A percentile compares a stretch with the other conserved stretches of the same genome.
Evolutionary conservation across 2,888 invertebrate genomes (phyloP).

Genomic region (Drosophila nigritarsus): DNA sequence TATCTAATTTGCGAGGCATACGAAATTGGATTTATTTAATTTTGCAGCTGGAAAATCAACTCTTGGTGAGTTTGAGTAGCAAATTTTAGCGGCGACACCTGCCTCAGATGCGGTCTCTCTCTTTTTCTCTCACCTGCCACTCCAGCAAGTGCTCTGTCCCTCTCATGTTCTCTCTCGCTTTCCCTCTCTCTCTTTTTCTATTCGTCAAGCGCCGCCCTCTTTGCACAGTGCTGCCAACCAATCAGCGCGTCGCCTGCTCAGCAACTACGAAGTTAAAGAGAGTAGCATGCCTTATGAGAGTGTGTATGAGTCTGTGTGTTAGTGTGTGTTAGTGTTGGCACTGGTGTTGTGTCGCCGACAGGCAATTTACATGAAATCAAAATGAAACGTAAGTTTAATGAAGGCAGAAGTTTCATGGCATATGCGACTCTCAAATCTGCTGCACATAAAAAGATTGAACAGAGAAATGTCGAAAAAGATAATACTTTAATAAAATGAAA

Average conservation of each 20-base stretch:
- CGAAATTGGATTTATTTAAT: constrained; percentile 37
- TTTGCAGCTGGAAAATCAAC: constrained; percentile 29
- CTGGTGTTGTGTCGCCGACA: constrained; percentile 75
- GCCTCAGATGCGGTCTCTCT: constrained; percentile 37
- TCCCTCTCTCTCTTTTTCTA: background rate
- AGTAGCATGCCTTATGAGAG: constrained; percentile 5
- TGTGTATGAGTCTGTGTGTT: constrained; percentile 8
- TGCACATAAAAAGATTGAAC: background rate
- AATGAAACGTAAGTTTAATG: constrained; percentile 69
- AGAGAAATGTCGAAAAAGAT: background rate
- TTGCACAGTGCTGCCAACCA: constrained; percentile 23
- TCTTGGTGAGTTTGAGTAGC: constrained; percentile 37
- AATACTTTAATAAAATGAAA: background rate
- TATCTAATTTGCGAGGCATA: constrained; percentile 15
- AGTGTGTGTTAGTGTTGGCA: constrained; percentile 36
- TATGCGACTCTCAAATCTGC: constrained; percentile 24
- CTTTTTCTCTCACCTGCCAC: constrained; percentile 13
- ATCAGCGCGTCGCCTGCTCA: constrained; percentile 42
- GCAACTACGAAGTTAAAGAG: constrained; percentile 12
- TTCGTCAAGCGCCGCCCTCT: constrained; percentile 45
- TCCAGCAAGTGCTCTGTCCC: constrained; percentile 6
- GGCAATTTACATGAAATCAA: constrained; percentile 80
- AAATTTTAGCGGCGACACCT: constrained; percentile 72
- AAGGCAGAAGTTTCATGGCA: background rate
- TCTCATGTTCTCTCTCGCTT: background rate